Conservation (phyloP, 2,888 invertebrate genomes). For the Plebejus argus region DNA sequence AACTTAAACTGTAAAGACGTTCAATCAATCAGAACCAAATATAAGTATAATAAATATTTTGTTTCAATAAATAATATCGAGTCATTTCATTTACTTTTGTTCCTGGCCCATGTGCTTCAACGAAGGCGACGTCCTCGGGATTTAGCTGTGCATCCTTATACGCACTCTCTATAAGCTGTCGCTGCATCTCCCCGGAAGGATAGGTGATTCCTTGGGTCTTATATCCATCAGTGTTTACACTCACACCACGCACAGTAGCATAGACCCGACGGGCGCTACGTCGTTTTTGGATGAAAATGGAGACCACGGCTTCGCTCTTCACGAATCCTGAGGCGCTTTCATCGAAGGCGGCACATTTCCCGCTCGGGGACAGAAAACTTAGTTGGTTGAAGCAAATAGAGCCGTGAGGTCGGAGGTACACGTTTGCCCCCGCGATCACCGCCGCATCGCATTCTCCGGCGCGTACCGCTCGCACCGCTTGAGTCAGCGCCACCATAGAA, state of each 20-base stretch:
- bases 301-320: conserved; percentile 17
- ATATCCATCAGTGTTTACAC: not conserved
- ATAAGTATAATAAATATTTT: too few relatives aligned
- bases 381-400: conserved; percentile 9
- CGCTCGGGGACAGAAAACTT: not conserved
- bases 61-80: not conserved
- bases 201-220: conserved; percentile 18
- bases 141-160: not conserved
- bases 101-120: conserved; percentile 23
- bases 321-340: conserved; percentile 9
- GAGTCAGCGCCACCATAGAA: conserved; percentile 1
- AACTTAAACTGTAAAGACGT: too few relatives aligned
- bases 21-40: too few relatives aligned
- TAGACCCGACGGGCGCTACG: conserved; percentile 22
- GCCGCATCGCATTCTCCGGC: conserved; percentile 24
- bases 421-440: not conserved
- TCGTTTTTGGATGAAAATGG: conserved; percentile 13
- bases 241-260: conserved; percentile 10
- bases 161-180: not conserved
- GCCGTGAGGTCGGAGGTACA: not conserved
- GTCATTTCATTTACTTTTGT: conserved; percentile 4
- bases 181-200: conserved; percentile 13
- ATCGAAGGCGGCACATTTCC: conserved; percentile 22
- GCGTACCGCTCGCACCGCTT: conserved; percentile 10
- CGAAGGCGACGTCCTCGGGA: not conserved